A percentile compares a stretch with the other conserved stretches of the same genome.
Evolutionary conservation across 2,113 vertebrate species (phyloP).

Genomic region (Cromileptes altivelis): DNA sequence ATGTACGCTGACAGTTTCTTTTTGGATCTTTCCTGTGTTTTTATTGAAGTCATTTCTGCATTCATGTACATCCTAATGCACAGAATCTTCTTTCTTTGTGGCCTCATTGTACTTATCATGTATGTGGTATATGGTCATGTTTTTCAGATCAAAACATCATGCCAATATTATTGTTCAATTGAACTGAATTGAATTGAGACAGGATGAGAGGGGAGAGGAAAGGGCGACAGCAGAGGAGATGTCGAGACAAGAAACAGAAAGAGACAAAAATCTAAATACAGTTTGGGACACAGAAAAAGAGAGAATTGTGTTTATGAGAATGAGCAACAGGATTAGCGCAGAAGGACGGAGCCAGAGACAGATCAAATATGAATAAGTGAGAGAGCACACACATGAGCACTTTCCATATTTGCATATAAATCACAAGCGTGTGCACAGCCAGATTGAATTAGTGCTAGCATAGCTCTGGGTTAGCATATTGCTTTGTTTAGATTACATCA

Average conservation of each 20-base stretch:
- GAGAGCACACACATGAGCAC: background rate
- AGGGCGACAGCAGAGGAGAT: background rate
- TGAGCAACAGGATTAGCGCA: slow-evolving; percentile 6
- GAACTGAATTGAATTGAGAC: background rate
- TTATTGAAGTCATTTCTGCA: too few species aligned
- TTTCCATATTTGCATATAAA: slow-evolving; percentile 50
- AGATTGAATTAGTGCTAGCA: slow-evolving; percentile 50
- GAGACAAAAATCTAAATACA: background rate
- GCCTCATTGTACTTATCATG: background rate
- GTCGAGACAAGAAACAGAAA: background rate
- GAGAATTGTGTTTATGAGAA: background rate
- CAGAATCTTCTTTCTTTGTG: too few species aligned
- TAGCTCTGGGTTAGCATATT: slow-evolving; percentile 36
- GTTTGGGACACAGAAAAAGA: background rate
- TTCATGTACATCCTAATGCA: too few species aligned
- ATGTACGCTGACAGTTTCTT: too few species aligned
- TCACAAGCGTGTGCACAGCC: slow-evolving; percentile 17
- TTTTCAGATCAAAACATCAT: background rate
- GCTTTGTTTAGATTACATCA: slow-evolving; percentile 52
- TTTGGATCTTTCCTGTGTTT: too few species aligned
- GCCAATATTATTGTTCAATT: background rate
- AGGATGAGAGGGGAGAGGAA: too few species aligned
- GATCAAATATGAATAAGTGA: slow-evolving; percentile 3
- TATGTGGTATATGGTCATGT: background rate
- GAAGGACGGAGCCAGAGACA: background rate